Conservation (phyloP, 2,113 vertebrate species). For the Plestiodon gilberti region DNA sequence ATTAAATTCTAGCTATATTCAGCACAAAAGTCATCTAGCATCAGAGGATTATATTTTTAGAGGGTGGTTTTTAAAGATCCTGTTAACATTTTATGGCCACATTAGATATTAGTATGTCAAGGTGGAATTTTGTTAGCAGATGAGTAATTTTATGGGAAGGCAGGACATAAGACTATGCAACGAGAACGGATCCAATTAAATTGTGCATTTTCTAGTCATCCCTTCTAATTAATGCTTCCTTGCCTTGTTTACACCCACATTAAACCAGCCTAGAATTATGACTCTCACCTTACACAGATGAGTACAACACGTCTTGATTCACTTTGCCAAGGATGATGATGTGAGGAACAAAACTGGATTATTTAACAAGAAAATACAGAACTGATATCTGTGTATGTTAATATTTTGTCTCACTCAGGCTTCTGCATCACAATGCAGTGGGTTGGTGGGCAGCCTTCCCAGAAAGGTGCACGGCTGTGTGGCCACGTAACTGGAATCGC, state of each 20-base stretch:
- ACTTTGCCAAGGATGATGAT: conserved; percentile 7
- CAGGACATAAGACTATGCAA: neutral
- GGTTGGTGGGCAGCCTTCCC: neutral
- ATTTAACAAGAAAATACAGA: conserved; percentile 1
- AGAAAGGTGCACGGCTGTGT: neutral
- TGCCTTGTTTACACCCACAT: conserved; percentile 10
- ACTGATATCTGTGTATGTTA: neutral
- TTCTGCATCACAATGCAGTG: neutral
- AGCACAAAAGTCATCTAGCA: conserved; percentile 81
- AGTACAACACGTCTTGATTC: neutral
- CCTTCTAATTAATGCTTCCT: conserved; percentile 20
- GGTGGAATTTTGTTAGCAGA: neutral
- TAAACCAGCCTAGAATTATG: conserved; percentile 14
- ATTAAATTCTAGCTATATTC: conserved; percentile 82
- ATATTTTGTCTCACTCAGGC: neutral
- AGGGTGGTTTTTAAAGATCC: too few relatives aligned
- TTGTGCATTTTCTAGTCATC: conserved; percentile 13
- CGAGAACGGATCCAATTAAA: conserved; percentile 21
- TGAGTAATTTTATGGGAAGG: neutral
- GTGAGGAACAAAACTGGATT: conserved; percentile 5
- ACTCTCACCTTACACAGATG: neutral
- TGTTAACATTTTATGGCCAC: neutral
- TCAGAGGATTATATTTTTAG: conserved; percentile 50
- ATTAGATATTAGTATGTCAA: neutral
- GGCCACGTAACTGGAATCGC: too few relatives aligned